Conservation (phyloP, 1,140 invertebrate genomes). For the Lamellibrachia luymesi region DNA sequence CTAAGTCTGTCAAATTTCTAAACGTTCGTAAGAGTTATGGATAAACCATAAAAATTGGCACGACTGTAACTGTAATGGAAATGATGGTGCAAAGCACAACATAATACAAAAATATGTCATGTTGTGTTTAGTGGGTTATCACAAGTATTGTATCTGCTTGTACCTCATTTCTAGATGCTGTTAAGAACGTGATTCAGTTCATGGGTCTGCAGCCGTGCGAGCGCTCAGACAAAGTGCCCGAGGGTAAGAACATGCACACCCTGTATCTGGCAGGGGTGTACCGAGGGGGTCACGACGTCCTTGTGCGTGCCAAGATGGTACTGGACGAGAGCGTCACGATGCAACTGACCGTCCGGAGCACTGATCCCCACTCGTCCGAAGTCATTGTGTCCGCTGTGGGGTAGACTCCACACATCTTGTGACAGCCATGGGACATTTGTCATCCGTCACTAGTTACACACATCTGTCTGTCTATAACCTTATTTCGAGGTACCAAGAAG, state of each 20-base stretch:
- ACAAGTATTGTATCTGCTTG: background rate
- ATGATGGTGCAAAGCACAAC: too few species aligned
- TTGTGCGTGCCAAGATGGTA: constrained; percentile 65
- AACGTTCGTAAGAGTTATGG: too few species aligned
- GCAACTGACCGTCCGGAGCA: constrained; percentile 68
- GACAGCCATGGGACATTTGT: background rate
- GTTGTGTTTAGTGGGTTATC: background rate
- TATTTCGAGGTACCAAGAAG: too few species aligned
- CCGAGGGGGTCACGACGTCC: constrained; percentile 82
- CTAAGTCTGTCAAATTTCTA: too few species aligned
- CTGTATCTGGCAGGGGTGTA: constrained; percentile 80
- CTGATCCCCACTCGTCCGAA: constrained; percentile 69
- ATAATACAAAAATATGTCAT: background rate
- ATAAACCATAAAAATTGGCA: too few species aligned
- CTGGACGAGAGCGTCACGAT: constrained; percentile 69
- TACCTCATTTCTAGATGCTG: constrained; percentile 66
- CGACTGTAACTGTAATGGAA: too few species aligned
- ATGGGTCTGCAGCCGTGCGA: constrained; percentile 86
- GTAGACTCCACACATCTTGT: constrained; percentile 19
- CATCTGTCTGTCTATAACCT: background rate
- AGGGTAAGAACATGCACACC: constrained; percentile 79
- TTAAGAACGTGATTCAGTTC: constrained; percentile 82
- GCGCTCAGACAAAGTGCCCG: constrained; percentile 78
- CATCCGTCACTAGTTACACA: background rate
- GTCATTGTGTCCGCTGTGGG: constrained; percentile 66